Base-by-base conservation (phyloP, 2,888 invertebrate species). In the Ophonus ardosiacus region DNA sequence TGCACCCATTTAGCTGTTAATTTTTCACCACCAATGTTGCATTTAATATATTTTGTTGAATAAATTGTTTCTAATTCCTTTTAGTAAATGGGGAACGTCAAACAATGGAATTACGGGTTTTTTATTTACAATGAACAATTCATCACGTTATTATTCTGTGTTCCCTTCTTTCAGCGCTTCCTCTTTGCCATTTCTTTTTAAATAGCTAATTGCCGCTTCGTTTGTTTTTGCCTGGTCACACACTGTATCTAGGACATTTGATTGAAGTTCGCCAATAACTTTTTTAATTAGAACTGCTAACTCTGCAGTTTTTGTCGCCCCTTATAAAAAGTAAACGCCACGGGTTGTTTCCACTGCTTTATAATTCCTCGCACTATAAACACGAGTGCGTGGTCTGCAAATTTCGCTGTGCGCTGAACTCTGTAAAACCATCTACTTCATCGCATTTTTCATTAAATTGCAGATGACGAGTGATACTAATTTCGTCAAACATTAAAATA, bases 81-180 rank as follows among this genome's bases (percentile, higher is more conserved):
- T 78, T 10, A 84, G 13, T 0, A 78, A 13, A 59, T 84, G 84
- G 0, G 63, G 78, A 10, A 65, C 65, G 24, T 65, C 38, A 21
- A 65, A 65, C 38, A 38, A 65, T 10, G 31, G 13, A 59, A 59
- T 17, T 17, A 59, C 24, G 8, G 24, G 10, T 31, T 65, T 13
- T 31, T 24, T 24, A 65, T 65, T 65, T 1, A 65, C 7, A 24
- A 24, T 21, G 31, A 65, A 65, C 13, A 24, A n/a, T 6, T 8
- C 38, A 31, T 31, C 24, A 6, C 10, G 7, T 1, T 0, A 10
- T 13, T 31, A 31, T 21, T 15, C 51, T 63, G 21, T 3, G 76
- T 84, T 21, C 38, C 43, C 6, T 74, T 13, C 51, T 6, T n/a
- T n/a, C n/a, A n/a, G n/a, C n/a, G n/a, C n/a, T n/a, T n/a, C n/a